These are phyloP conservation scores for Nerophis lumbriciformis DNA, from an alignment of 2,113 vertebrate genomes.

Conservation along the genomic window DNA sequence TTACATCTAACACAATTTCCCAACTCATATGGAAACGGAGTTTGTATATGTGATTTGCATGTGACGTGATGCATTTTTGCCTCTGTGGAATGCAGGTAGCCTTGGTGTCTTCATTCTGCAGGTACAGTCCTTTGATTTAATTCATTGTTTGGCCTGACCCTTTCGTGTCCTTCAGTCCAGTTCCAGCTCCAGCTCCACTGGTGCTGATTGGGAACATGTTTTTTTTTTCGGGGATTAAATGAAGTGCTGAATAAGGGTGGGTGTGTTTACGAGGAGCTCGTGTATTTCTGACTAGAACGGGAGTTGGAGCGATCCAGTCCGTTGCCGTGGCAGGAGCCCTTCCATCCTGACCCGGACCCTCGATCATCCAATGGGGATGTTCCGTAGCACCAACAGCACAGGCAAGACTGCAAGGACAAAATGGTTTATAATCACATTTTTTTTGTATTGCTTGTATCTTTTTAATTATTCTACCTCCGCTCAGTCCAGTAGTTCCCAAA, in stretches of 20 bases:
- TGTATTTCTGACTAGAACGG: conserved; percentile 80
- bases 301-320: conserved; percentile 83
- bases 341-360: conserved; percentile 77
- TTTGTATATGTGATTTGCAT: conserved; percentile 34
- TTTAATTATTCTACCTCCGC: too few species aligned
- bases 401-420: conserved; percentile 76
- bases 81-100: conserved; percentile 2
- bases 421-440: background rate
- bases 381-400: conserved; percentile 89
- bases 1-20: too few species aligned
- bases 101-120: background rate
- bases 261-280: conserved; percentile 73
- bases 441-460: too few species aligned
- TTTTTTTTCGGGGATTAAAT: conserved; percentile 11
- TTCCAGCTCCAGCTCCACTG: conserved; percentile 1
- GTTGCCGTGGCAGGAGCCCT: conserved; percentile 77
- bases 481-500: too few species aligned
- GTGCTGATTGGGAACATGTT: conserved; percentile 5
- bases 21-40: too few species aligned
- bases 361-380: conserved; percentile 72
- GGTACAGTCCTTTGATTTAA: conserved; percentile 20
- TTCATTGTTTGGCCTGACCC: conserved; percentile 14
- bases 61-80: conserved; percentile 24
- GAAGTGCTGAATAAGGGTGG: background rate
- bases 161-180: conserved; percentile 10